Conservation (phyloP, 53 echinoderm and acorn worm genomes). For the Astropecten irregularis region DNA sequence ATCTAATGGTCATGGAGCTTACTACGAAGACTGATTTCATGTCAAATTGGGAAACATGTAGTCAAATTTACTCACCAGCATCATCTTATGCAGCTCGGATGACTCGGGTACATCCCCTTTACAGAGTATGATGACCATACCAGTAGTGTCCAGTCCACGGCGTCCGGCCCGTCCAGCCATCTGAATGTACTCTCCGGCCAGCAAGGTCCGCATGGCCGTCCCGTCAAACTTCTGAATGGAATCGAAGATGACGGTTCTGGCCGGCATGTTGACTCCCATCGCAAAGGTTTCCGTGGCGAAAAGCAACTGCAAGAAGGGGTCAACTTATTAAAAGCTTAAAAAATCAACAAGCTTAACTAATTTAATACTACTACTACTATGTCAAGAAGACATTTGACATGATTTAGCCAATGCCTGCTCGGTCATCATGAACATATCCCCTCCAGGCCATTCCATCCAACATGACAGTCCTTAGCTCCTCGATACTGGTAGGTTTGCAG, state of each 20-base stretch:
- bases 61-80: constrained; percentile 92
- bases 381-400: too few species aligned
- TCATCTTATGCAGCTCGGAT: constrained; percentile 91
- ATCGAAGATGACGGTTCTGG: constrained; percentile 94
- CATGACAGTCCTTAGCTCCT: too few species aligned
- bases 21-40: too few species aligned
- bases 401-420: too few species aligned
- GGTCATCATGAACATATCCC: too few species aligned
- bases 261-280: constrained; percentile 99
- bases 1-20: too few species aligned
- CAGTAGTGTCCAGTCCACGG: constrained; percentile 92
- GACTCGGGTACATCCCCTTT: constrained; percentile 97
- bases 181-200: constrained; percentile 97
- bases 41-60: too few species aligned
- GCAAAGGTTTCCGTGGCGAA: constrained; percentile 99
- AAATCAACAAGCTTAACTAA: neutral
- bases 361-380: too few species aligned
- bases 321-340: too few species aligned
- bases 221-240: constrained; percentile 94
- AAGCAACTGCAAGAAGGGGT: constrained; percentile 66
- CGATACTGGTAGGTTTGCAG: too few species aligned
- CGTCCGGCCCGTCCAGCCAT: constrained; percentile 99
- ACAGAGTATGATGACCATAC: constrained; percentile 91
- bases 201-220: constrained; percentile 67
- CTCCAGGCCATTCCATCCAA: too few species aligned